These are phyloP conservation scores for Epizoanthus scotinus DNA, from an alignment of 92 coral and sea anemone genomes.

Conservation along the genomic window DNA sequence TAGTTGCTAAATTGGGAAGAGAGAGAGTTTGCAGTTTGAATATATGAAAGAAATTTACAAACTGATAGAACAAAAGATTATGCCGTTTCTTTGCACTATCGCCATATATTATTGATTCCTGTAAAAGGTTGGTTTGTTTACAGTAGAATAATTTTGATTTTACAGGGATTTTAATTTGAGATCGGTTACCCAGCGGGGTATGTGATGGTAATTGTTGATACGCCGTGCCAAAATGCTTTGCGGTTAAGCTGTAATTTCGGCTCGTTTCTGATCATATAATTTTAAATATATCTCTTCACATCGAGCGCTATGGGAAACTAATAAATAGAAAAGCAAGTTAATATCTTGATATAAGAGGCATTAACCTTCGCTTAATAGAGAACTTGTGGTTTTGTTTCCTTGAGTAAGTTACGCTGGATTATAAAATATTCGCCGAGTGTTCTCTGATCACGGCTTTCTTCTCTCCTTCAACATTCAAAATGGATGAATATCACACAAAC, in stretches of 20 bases:
- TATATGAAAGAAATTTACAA: no score
- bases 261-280: conserved; percentile 2
- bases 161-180: neutral
- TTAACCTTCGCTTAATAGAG: neutral
- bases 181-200: neutral
- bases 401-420: neutral
- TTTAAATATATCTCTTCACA: neutral
- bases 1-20: no score
- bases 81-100: no score
- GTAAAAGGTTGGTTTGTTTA: neutral
- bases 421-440: neutral
- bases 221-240: neutral
- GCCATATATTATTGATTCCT: no score
- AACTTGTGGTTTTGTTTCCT: neutral
- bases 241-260: neutral
- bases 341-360: neutral
- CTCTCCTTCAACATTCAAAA: neutral
- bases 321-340: neutral
- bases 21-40: no score
- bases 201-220: neutral
- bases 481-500: neutral
- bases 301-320: neutral
- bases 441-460: neutral
- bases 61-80: no score
- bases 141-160: conserved; percentile 1